phyloP scores from a whole-genome alignment of 2,888 invertebrate species.

The Galerucella nymphaeae region DNA sequence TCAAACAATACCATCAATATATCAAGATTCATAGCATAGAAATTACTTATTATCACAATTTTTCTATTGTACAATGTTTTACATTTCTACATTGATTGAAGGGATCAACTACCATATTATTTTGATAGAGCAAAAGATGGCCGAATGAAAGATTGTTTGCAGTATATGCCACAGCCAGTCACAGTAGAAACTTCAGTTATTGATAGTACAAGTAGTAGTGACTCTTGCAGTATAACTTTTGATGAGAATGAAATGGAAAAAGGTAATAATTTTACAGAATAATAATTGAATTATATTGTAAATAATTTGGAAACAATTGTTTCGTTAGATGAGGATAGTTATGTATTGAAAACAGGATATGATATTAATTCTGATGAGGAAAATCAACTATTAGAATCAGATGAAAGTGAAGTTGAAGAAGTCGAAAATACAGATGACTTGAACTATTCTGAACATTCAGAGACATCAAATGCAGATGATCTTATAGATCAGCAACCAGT shows the following conservation, averaged over 20 bases:
- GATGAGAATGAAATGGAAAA: constrained; percentile 12
- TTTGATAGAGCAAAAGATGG: constrained; percentile 25
- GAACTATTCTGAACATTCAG: neutral
- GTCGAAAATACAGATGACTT: neutral
- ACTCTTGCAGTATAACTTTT: neutral
- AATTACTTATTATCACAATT: too few relatives aligned
- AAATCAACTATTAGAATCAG: constrained; percentile 2
- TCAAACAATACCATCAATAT: too few relatives aligned
- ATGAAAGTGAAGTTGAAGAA: constrained; percentile 2
- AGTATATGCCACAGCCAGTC: neutral
- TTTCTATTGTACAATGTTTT: neutral
- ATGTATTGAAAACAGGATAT: neutral
- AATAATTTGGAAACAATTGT: neutral
- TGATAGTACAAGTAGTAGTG: constrained; percentile 37
- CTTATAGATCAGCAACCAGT: neutral
- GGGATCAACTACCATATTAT: constrained; percentile 30
- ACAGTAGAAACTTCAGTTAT: constrained; percentile 17
- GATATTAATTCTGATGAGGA: constrained; percentile 22
- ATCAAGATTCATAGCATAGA: too few relatives aligned
- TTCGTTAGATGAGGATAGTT: neutral
- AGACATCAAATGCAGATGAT: neutral
- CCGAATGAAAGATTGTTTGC: constrained; percentile 33
- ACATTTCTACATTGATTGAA: constrained; percentile 19
- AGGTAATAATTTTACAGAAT: constrained; percentile 1
- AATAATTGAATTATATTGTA: neutral